A percentile compares a stretch with the other conserved stretches of the same genome.
Conservation (phyloP, 2,113 vertebrate species). For the Xerus inauris region DNA sequence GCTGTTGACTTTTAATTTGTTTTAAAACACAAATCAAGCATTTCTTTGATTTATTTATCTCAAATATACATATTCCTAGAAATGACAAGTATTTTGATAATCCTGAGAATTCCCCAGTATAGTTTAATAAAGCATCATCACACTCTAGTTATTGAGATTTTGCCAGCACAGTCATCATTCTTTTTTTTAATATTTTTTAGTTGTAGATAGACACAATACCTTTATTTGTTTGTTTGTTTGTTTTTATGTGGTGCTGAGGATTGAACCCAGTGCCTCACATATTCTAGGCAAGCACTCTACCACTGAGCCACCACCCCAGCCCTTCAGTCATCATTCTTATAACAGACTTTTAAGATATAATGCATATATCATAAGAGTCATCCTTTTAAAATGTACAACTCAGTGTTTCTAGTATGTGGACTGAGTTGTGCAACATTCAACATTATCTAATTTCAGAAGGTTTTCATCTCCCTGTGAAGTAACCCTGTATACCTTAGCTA, state of each 20-base stretch:
- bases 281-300: too few species aligned
- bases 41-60: not conserved
- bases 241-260: too few species aligned
- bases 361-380: not conserved
- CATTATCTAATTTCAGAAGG: not conserved
- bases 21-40: constrained; percentile 30
- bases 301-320: too few species aligned
- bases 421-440: not conserved
- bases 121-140: not conserved
- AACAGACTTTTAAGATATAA: not conserved
- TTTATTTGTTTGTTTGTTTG: too few species aligned
- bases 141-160: not conserved
- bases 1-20: not conserved
- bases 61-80: not conserved
- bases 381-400: not conserved
- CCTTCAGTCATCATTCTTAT: not conserved
- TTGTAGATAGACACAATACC: too few species aligned
- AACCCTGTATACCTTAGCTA: not conserved
- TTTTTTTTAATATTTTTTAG: too few species aligned
- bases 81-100: not conserved
- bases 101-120: not conserved
- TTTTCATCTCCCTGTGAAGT: not conserved
- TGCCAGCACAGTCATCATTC: not conserved
- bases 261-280: too few species aligned
- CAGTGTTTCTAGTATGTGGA: not conserved